Evolutionary conservation across 2,113 vertebrate species (phyloP).

Genomic region (Pollimyrus isidori): DNA sequence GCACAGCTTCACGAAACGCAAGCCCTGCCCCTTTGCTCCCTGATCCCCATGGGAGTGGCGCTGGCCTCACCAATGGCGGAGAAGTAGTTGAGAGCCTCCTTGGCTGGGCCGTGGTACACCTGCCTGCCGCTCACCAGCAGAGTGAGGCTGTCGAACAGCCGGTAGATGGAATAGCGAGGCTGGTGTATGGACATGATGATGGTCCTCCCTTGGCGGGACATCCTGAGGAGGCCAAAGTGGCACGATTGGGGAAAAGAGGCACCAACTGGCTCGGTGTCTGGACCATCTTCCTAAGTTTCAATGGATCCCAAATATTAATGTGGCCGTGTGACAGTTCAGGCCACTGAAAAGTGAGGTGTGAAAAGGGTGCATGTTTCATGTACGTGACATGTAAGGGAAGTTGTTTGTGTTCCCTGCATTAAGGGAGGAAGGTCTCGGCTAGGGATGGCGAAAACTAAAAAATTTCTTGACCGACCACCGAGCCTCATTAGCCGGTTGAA

Average conservation of each 20-base stretch:
- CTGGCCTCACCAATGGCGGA: conserved; percentile 59
- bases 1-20: not conserved
- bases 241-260: not conserved
- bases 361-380: not conserved
- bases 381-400: not conserved
- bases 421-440: not conserved
- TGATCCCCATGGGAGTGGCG: not conserved
- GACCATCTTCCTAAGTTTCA: not conserved
- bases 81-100: conserved; percentile 69
- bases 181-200: conserved; percentile 96
- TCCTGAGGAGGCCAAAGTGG: conserved; percentile 50
- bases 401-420: not conserved
- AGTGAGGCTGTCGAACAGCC: conserved; percentile 78
- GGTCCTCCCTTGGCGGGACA: conserved; percentile 71
- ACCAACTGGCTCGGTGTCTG: not conserved
- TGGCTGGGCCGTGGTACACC: conserved; percentile 77
- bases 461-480: too few species aligned
- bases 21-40: not conserved
- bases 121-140: conserved; percentile 73
- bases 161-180: conserved; percentile 88
- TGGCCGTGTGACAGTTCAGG: not conserved
- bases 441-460: too few species aligned
- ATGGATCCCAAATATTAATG: not conserved
- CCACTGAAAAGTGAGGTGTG: not conserved
- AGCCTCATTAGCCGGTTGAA: too few species aligned